Conservation (phyloP, 2,113 vertebrate genomes). For the Thymallus thymallus region DNA sequence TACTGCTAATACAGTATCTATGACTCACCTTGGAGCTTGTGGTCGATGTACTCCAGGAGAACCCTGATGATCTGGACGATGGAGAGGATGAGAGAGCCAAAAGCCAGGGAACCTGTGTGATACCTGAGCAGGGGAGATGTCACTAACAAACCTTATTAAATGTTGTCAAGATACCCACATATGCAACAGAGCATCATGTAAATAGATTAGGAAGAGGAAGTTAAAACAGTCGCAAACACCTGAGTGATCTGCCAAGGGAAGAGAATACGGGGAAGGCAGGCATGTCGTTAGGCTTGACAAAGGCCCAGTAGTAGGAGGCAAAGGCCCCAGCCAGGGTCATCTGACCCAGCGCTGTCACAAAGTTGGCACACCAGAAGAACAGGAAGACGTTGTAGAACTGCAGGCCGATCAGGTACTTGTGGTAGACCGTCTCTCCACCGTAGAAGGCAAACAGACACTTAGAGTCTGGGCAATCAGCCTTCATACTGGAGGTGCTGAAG, state of each 20-base stretch:
- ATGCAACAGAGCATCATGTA: neutral
- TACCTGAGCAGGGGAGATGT: constrained; percentile 73
- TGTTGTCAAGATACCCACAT: too few relatives aligned
- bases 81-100: constrained; percentile 88
- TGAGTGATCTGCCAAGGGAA: constrained; percentile 84
- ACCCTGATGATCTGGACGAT: constrained; percentile 89
- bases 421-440: constrained; percentile 86
- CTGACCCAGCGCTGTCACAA: constrained; percentile 89
- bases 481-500: constrained; percentile 66
- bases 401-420: constrained; percentile 83
- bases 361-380: constrained; percentile 97
- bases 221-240: constrained; percentile 67
- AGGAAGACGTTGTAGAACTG: constrained; percentile 97
- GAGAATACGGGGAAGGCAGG: constrained; percentile 87
- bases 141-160: neutral
- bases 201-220: neutral
- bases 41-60: constrained; percentile 88
- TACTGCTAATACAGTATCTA: neutral
- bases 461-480: constrained; percentile 71
- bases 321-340: constrained; percentile 93
- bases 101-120: constrained; percentile 91
- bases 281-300: constrained; percentile 84
- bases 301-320: constrained; percentile 96
- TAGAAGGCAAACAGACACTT: constrained; percentile 93
- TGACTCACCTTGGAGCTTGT: constrained; percentile 85